Evolutionary conservation across 2,113 vertebrate genomes (phyloP).

Genomic region (Agelaius tricolor): DNA sequence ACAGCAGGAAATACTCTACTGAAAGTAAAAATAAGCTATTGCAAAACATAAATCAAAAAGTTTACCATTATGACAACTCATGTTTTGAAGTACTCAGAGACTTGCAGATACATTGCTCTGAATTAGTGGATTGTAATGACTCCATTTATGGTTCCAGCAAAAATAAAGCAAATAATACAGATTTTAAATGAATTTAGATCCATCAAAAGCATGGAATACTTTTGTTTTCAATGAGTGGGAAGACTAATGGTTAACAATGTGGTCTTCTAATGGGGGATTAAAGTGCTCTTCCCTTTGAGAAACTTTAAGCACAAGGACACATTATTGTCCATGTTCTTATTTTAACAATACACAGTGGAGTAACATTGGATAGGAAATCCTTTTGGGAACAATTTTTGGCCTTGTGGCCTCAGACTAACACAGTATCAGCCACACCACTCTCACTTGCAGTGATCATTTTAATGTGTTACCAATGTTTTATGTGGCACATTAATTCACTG

Average conservation of each 20-base stretch:
- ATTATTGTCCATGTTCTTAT: not conserved
- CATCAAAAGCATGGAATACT: not conserved
- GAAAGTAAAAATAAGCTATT: slow-evolving; percentile 51
- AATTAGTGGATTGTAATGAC: not conserved
- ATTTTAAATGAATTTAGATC: not conserved
- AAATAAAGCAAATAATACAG: not conserved
- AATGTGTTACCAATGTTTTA: not conserved
- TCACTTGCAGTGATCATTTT: not conserved
- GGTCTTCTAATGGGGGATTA: not conserved
- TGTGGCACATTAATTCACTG: not conserved
- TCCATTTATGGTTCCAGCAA: not conserved
- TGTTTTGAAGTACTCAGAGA: not conserved
- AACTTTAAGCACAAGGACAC: not conserved
- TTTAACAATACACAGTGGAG: not conserved
- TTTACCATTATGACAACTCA: not conserved
- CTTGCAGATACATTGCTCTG: not conserved
- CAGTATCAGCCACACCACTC: not conserved
- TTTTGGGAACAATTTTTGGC: not conserved
- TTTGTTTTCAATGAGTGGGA: not conserved
- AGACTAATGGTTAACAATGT: not conserved
- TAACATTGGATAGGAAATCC: not conserved
- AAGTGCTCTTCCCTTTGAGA: not conserved
- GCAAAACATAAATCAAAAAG: slow-evolving; percentile 7
- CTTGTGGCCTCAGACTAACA: not conserved
- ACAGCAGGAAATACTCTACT: slow-evolving; percentile 53